Percentiles rank a stretch among this genome's conserved stretches.
phyloP scores from a whole-genome alignment of 2,113 vertebrate species.

The Sorex araneus region DNA sequence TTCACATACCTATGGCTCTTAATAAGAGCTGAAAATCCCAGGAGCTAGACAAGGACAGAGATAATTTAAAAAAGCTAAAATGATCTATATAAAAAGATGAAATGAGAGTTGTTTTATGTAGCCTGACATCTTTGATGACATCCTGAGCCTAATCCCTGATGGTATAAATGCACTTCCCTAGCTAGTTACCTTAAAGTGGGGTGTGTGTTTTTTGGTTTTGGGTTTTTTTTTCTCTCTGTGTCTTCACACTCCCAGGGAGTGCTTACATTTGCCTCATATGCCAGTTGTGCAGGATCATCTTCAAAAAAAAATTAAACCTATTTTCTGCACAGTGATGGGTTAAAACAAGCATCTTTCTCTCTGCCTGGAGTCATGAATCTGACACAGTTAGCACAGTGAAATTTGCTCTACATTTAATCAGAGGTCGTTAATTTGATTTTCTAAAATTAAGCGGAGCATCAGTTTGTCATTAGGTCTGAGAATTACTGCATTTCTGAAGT shows the following conservation, averaged over 20 bases:
- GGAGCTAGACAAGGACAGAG: neutral
- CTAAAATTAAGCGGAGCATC: constrained; percentile 80
- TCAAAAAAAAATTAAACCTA: constrained; percentile 59
- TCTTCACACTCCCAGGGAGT: constrained; percentile 30
- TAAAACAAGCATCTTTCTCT: constrained; percentile 61
- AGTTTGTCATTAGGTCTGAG: constrained; percentile 78
- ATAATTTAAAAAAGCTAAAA: neutral
- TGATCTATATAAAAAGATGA: neutral
- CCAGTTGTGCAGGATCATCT: constrained; percentile 68
- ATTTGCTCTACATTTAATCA: constrained; percentile 83
- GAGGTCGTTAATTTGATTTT: constrained; percentile 84
- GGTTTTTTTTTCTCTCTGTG: neutral
- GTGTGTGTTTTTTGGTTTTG: neutral
- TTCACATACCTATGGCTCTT: neutral
- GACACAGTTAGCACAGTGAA: constrained; percentile 73
- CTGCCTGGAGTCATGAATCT: constrained; percentile 71
- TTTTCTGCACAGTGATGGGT: constrained; percentile 68
- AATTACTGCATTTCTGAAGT: constrained; percentile 79
- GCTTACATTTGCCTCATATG: constrained; percentile 63
- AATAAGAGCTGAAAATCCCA: neutral
- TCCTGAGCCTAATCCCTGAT: neutral
- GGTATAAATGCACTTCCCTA: neutral
- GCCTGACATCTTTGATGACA: neutral
- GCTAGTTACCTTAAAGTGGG: neutral
- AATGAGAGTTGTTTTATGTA: neutral